Evolutionary conservation across 1,140 invertebrate species (phyloP), one percentile per base, ranked within the genome.

Genomic region (Ptiloglossa arizonensis): DNA sequence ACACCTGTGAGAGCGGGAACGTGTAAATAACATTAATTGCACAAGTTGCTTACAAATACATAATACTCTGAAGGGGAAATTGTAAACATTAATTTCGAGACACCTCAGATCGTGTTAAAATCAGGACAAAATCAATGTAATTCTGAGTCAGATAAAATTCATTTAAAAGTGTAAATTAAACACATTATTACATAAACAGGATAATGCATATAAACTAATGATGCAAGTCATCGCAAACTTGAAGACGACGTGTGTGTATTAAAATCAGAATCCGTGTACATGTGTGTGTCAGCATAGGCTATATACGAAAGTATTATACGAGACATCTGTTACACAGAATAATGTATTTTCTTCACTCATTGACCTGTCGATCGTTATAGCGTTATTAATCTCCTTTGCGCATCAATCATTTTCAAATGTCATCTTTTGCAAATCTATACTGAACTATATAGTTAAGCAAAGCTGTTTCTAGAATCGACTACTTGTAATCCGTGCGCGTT

Each of bases 371-470:
- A 24, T 68, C 24, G 32, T 74, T 15, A 67, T 19, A 74, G 19
- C 9, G n/a, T 54, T 64, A 72, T 56, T 73, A 44, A 64, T 54
- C 11, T 54, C 41, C 48, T 54, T 35, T 44, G 50, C 62, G 54
- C 50, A 44, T 44, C n/a, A 44, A 56, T 63, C 17, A 27, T 44
- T 48, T 41, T 46, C 2, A 56, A 63, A 73, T 17, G 24, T 68
- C 59, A 62, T 67, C 85, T 87, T n/a, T 87, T 85, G 80, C 85
- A 19, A 66, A 85, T 87, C 85, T 87, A 87, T 87, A 87, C 59
- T 54, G 52, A 22, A 27, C 38, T 75, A 77, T 87, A 87, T 87
- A 87, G 82, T 85, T 77, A 77, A 82, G 82, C 85, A 85, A 87
- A 87, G 83, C 79, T 64, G 46, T 24, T 68, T 80, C 29, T 66